Base-by-base conservation (phyloP, 2,113 vertebrate species). In the Rhineura floridana region DNA sequence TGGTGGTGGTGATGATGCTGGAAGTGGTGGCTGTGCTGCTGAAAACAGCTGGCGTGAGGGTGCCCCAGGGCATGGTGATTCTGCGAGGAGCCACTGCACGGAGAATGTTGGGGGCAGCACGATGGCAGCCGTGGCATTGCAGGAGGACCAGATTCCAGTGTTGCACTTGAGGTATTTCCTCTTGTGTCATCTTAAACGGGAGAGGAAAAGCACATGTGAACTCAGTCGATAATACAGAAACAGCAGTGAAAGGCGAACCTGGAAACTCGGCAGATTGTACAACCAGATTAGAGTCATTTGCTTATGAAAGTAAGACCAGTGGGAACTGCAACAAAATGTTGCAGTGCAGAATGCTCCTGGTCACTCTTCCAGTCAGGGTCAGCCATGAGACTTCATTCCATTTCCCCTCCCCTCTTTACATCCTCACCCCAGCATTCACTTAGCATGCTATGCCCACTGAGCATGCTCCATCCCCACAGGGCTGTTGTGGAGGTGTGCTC, bases 21-120 rank as follows among this genome's bases (percentile, higher is more conserved):
- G 89, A 97, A 97, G 94, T 97, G 97, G 97, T 98, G 96, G 93
- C 97, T 50, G 23, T 97, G 97, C 48, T 97, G 97, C 95, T 98
- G 98, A 94, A 99, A 96, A 94, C 99, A 99, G 94, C 97, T 98
- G 59, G 98, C 94, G 79, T 98, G 98, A 1, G 98, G 94, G 93
- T 99, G 98, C 91, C 97, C 97, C 93, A 99, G 91, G 0, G 97
- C 94, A 84, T 98, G 97, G 91, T 98, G 98, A 92, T 94, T 96
- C 87, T 98, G 98, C 44, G 98, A 97, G 39, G 98, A 97, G 87
- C 98, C 98, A 91, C 98, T 97, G 81, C 99, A 99, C 0, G 99
- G 98, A 10, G 99, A 99, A 95, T 99, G 99, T 95, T 99, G 98
- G 76, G 98, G 98, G 94, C 99, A 99, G 96, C 99, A 99, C 0